These are phyloP conservation scores for Bombus confusus DNA, from an alignment of 1,140 invertebrate genomes.

Conservation along the genomic window DNA sequence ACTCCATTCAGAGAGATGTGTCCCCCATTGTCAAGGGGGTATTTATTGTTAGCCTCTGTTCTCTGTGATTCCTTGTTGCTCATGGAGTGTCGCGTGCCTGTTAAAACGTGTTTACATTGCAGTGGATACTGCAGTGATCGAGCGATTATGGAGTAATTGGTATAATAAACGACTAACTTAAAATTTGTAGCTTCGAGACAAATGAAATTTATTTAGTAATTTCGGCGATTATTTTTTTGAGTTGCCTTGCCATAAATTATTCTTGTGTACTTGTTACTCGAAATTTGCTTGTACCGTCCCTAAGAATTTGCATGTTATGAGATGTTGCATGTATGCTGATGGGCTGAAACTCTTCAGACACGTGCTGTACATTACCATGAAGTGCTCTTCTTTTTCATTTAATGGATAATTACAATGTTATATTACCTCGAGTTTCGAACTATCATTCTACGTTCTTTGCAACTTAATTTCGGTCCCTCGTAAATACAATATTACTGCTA, in stretches of 20 bases:
- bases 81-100: no score
- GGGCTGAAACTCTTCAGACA: conserved; percentile 15
- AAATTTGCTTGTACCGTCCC: conserved; percentile 22
- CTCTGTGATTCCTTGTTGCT: neutral
- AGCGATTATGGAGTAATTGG: no score
- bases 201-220: neutral
- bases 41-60: neutral
- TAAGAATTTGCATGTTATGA: conserved; percentile 47
- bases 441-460: no score
- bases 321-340: conserved; percentile 24
- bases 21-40: neutral
- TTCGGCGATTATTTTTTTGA: neutral
- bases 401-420: neutral
- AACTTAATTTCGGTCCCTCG: no score
- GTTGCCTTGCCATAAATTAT: neutral
- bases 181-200: neutral
- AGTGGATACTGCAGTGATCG: no score
- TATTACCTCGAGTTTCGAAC: no score
- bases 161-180: no score
- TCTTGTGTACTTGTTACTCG: neutral
- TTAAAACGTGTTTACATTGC: neutral
- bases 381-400: neutral
- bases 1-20: neutral
- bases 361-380: conserved; percentile 22
- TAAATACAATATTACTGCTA: no score